phyloP scores from a whole-genome alignment of 2,797 vertebrate species.

The Pempheris klunzingeri region DNA sequence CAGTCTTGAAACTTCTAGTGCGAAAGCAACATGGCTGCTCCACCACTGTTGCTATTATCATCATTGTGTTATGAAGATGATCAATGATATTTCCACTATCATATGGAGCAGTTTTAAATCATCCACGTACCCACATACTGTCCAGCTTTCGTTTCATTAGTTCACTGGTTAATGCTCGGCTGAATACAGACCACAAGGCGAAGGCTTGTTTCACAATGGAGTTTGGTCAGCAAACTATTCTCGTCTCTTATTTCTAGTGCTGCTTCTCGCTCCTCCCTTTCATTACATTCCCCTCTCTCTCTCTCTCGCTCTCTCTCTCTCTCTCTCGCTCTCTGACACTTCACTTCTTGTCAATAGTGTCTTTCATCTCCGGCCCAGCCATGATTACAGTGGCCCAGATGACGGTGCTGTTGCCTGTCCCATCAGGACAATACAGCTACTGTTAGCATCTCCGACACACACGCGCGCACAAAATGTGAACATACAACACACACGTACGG shows the following conservation, averaged over 20 bases:
- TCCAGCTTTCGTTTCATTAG: slow-evolving; percentile 40
- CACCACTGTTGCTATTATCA: not conserved
- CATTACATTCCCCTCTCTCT: slow-evolving; percentile 62
- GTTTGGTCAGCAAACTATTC: slow-evolving; percentile 67
- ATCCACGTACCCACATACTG: not conserved
- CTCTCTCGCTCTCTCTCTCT: slow-evolving; percentile 32
- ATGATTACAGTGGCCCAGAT: slow-evolving; percentile 80
- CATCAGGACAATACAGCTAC: slow-evolving; percentile 76
- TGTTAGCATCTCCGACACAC: slow-evolving; percentile 62
- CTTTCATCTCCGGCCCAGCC: slow-evolving; percentile 78
- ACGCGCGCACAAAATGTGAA: slow-evolving; percentile 30
- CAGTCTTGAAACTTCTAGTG: not conserved
- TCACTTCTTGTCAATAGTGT: slow-evolving; percentile 75
- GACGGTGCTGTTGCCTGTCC: slow-evolving; percentile 73
- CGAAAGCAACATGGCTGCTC: not conserved
- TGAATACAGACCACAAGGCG: slow-evolving; percentile 57
- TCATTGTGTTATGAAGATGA: not conserved
- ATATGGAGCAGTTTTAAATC: not conserved
- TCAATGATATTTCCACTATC: not conserved
- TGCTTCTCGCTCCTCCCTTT: slow-evolving; percentile 61
- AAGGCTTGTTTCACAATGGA: slow-evolving; percentile 62
- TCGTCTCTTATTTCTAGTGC: slow-evolving; percentile 56
- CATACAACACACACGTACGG: slow-evolving; percentile 33
- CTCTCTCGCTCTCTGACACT: slow-evolving; percentile 54
- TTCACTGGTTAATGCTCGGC: slow-evolving; percentile 32